phyloP scores from a whole-genome alignment of 2,797 vertebrate genomes.

The Myripristis jacobus region DNA sequence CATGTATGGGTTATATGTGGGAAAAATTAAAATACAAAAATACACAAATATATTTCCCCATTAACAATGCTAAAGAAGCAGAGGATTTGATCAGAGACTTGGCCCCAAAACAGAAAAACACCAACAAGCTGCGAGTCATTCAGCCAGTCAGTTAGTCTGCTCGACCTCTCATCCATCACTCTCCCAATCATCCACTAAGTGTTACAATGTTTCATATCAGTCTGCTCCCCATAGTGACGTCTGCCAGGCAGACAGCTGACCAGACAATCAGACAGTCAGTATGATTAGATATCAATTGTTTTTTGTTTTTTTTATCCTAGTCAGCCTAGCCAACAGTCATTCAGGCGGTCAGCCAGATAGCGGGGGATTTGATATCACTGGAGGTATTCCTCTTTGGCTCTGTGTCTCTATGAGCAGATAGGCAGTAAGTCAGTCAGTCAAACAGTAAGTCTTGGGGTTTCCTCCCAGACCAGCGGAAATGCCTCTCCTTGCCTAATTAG shows the following conservation, averaged over 20 bases:
- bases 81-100: no score
- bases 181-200: no score
- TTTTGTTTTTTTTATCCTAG: not conserved
- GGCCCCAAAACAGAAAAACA: no score
- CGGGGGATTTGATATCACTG: not conserved
- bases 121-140: no score
- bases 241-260: not conserved
- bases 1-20: no score
- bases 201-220: not conserved
- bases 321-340: not conserved
- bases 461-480: slow-evolving; percentile 60
- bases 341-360: not conserved
- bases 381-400: slow-evolving; percentile 5
- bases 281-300: not conserved
- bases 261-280: not conserved
- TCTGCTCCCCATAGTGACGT: not conserved
- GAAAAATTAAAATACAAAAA: no score
- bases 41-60: no score
- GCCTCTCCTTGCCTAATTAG: slow-evolving; percentile 67
- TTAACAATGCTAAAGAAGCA: no score
- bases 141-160: no score
- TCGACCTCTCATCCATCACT: no score
- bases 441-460: slow-evolving; percentile 1
- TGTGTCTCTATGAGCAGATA: not conserved
- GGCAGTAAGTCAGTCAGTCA: not conserved